These are phyloP conservation scores for Scomber japonicus DNA, from an alignment of 2,113 vertebrate genomes.

Conservation along the genomic window DNA sequence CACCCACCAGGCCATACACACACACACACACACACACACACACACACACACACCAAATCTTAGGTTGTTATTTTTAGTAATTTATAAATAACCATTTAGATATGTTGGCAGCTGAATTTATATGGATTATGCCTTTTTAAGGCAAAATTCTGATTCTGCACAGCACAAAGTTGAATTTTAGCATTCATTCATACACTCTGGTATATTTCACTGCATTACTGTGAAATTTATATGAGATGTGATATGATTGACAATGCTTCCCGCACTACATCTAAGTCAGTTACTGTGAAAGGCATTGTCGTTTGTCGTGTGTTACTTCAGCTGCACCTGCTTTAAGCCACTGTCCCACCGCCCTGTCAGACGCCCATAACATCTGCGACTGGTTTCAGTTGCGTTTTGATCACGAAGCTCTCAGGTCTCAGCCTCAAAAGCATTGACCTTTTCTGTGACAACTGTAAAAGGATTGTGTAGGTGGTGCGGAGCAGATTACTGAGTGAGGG, in stretches of 20 bases:
- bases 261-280: background rate
- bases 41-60: too few relatives aligned
- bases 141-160: background rate
- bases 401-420: constrained; percentile 39
- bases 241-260: background rate
- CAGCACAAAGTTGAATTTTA: background rate
- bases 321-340: background rate
- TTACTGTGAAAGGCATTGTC: background rate
- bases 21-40: too few relatives aligned
- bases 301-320: background rate
- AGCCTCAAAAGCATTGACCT: constrained; percentile 55
- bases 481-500: constrained; percentile 35
- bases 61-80: too few relatives aligned
- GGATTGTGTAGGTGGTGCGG: constrained; percentile 65
- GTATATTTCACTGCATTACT: background rate
- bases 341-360: background rate
- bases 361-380: background rate
- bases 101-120: too few relatives aligned
- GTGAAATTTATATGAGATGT: background rate
- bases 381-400: constrained; percentile 40
- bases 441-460: constrained; percentile 60
- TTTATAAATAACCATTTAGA: too few relatives aligned
- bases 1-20: too few relatives aligned
- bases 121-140: too few relatives aligned
- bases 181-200: background rate